Base-by-base conservation (phyloP, 2,797 vertebrate species). In the Pelodytes ibericus region DNA sequence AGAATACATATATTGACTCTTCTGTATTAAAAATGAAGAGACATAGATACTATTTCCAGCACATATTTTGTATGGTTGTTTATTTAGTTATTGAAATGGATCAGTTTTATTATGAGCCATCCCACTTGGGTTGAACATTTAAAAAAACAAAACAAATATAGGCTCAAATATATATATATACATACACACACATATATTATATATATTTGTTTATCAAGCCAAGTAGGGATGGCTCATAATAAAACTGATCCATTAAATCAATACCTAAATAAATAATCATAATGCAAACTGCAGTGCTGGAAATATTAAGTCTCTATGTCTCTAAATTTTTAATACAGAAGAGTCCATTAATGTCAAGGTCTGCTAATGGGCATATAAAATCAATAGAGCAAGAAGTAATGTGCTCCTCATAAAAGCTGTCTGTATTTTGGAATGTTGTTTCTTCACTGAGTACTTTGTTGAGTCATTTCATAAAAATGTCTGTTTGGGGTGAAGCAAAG, bases 311-410 rank as follows among this genome's bases (percentile, higher is more conserved):
- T 44, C 33, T 57, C 18, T 59, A 18, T 49, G 36, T n/a, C 53
- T 65, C 33, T 74, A 39, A 58, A 74, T 74, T 74, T 58, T 74
- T 74, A 58, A 74, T 53, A 58, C 36, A 6, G 25, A 58, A 58
- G 25, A 66, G 49, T 9, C 62, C 31, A 74, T 74, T 73, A 73
- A 65, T 66, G 72, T 74, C 49, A 65, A 30, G 29, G 10, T 2
- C 62, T 56, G 16, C 18, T 39, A 30, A 60, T 44, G 25, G 58
- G 2, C 27, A n/a, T 13, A 64, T 64, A 57, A 53, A 73, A 57
- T 57, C 60, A 74, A 66, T 58, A 10, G 16, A 44, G 72, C 72
- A 74, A 41, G 39, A 26, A 74, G 29, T 15, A 65, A 74, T 74
- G 9, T 26, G n/a, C n/a, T 58, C 72, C 8, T 44, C 26, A 61